These are phyloP conservation scores for Oreamnos americanus DNA, from an alignment of 2,113 vertebrate genomes.

Conservation along the genomic window DNA sequence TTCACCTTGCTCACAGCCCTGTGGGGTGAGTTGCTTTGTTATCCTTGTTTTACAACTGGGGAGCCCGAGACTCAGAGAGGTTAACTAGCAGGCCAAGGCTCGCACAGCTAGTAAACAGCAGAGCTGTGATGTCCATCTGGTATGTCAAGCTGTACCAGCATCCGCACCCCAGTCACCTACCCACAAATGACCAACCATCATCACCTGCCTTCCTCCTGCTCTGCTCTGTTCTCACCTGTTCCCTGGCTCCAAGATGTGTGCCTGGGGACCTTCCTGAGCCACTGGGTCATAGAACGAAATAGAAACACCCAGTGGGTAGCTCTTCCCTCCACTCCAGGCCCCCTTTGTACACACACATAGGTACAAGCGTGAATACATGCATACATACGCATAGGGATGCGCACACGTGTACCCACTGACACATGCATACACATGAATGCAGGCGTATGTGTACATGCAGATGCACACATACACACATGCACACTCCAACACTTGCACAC, in stretches of 20 bases:
- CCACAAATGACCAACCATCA: neutral
- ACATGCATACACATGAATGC: neutral
- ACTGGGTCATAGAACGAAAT: neutral
- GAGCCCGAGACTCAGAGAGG: neutral
- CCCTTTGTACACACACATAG: neutral
- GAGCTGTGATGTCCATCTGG: neutral
- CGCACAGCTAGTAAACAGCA: neutral
- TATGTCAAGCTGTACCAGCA: neutral
- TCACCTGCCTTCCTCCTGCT: neutral
- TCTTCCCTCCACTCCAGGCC: neutral
- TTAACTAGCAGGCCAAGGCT: neutral
- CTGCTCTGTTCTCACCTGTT: neutral
- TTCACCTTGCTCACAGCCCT: neutral
- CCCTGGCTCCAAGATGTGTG: neutral
- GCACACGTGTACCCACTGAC: too few relatives aligned
- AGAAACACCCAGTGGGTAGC: neutral
- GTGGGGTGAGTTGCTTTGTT: neutral
- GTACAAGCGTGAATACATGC: neutral
- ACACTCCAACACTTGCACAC: too few relatives aligned
- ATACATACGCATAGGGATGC: neutral
- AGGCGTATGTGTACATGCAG: neutral
- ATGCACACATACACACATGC: too few relatives aligned
- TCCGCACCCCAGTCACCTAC: neutral
- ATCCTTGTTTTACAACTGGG: neutral
- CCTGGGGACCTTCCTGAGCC: neutral